Evolutionary conservation across 1,140 invertebrate species (phyloP), one percentile per base, ranked within the genome.

Genomic region (Propsilocerus akamusi): DNA sequence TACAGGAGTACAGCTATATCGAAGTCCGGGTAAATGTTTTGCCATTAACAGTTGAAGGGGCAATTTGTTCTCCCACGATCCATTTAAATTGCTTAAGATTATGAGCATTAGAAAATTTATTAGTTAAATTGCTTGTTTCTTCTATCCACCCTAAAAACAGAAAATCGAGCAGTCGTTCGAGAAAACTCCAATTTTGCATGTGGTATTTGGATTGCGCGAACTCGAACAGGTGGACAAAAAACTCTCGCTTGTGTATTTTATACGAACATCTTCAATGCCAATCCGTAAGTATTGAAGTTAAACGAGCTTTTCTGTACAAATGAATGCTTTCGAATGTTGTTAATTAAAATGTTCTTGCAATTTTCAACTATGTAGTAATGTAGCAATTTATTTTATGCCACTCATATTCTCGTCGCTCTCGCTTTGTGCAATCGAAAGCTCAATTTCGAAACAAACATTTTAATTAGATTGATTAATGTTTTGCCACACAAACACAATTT

Each of bases 161-260:
- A 65, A 65, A 65, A 56, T 63, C 2, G 58, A 64, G 6, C 63
- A 61, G 12, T 56, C 56, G 5, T 64, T 57, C 49, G 58, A 78
- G 1, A 70, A 76, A 51, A 75, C 80, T 3, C 81, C 82, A 12
- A 69, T 73, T 12, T 57, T 86, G 4, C 70, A 81, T 30, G 75
- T 76, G 0, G 60, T 72, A 22, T 83, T 81, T 53, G 81, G 81
- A 0, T 67, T 70, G 25, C 63, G 83, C 48, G 65, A 70, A 7
- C 68, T 69, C 0, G 60, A 65, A 28, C 47, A 56, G 7, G 58
- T 69, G 0, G 63, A 70, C 25, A 58, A 66, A 0, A 72, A 76
- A 20, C 64, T 65, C 1, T 72, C 73, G 48, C 74, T 78, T 53
- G 63, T 83, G 0, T 87, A 83, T 58, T 73, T 86, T 48, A 56